phyloP scores from a whole-genome alignment of 2,888 invertebrate genomes.

The Allacma fusca region DNA sequence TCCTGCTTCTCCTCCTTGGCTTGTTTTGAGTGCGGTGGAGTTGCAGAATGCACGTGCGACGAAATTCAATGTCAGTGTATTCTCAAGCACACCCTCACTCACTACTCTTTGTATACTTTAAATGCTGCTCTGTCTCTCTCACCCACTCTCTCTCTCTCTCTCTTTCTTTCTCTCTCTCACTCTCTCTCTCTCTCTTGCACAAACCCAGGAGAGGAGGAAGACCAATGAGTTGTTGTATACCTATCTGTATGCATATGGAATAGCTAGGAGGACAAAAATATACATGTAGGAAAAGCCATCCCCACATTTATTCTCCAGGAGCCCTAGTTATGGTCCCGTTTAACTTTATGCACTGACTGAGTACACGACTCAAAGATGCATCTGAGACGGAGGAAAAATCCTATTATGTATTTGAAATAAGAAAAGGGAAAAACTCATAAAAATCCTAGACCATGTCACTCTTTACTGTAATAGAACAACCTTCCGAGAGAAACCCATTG shows the following conservation, averaged over 20 bases:
- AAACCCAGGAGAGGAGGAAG: conserved; percentile 9
- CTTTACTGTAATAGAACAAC: conserved; percentile 7
- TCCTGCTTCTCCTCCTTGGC: neutral
- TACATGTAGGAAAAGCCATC: too few relatives aligned
- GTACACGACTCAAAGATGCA: conserved; percentile 6
- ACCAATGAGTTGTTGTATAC: neutral
- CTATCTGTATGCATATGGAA: too few relatives aligned
- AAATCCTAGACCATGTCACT: conserved; percentile 6
- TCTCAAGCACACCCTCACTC: conserved; percentile 19
- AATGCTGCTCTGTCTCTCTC: conserved; percentile 17
- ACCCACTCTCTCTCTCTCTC: conserved; percentile 24
- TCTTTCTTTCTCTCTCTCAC: too few relatives aligned
- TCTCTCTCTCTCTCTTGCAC: neutral
- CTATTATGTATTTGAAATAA: neutral
- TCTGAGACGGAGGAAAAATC: neutral
- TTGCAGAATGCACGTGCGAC: conserved; percentile 42
- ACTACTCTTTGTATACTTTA: conserved; percentile 31
- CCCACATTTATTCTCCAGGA: too few relatives aligned
- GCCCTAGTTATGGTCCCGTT: neutral
- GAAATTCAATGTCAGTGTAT: conserved; percentile 39
- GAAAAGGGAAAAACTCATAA: conserved; percentile 5
- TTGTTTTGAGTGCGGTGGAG: conserved; percentile 19
- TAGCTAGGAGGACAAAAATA: too few relatives aligned
- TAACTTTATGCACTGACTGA: neutral
- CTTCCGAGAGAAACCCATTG: neutral